Evolutionary conservation across 2,113 vertebrate species (phyloP), one percentile per base, ranked within the genome.

Genomic region (Actenoides lindsayi): DNA sequence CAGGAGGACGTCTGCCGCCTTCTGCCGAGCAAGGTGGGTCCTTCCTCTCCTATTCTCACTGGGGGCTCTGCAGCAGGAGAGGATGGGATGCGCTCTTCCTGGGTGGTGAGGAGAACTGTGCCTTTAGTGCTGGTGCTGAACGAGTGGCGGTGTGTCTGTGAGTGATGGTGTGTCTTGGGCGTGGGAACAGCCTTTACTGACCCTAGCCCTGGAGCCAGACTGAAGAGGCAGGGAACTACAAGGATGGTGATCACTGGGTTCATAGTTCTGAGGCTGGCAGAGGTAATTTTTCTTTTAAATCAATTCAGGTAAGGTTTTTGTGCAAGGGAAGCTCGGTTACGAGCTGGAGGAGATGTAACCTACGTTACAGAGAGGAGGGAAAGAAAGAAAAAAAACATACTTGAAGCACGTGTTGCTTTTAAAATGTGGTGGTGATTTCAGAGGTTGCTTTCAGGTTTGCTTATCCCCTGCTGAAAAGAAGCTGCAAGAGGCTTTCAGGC

Each of bases 41-140:
- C 0, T 12, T 42, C 5, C 10, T 68, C 21, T 56, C 25, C 39
- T 56, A 5, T 9, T 35, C 21, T 28, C 46, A n/a, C 23, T 39
- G n/a, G 28, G 28, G 56, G 28, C 57, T 41, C 31, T 56, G 17
- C 56, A 67, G 44, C 5, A 78, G 48, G 56, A 68, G 33, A 91
- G 57, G 39, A 20, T 3, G 39, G 46, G 23, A 8, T 33, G 3
- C 54, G 5, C 51, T 59, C 6, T 51, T 35, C 3, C 25, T 18
- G 42, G 31, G 31, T 1, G 8, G 59, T 63, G 18, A 0, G 7
- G 54, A 16, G 31, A 56, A 2, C 2, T 33, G 37, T 10, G 7
- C 11, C 1, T 39, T 57, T 67, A 25, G 9, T 85, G 41, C 30
- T 46, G 7, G 70, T 8, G 6, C 33, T 57, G 7, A 51, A 31